A percentile compares a stretch with the other conserved stretches of the same genome.
These are phyloP conservation scores for Proisotoma minuta DNA, from an alignment of 2,888 invertebrate genomes.

Conservation along the genomic window DNA sequence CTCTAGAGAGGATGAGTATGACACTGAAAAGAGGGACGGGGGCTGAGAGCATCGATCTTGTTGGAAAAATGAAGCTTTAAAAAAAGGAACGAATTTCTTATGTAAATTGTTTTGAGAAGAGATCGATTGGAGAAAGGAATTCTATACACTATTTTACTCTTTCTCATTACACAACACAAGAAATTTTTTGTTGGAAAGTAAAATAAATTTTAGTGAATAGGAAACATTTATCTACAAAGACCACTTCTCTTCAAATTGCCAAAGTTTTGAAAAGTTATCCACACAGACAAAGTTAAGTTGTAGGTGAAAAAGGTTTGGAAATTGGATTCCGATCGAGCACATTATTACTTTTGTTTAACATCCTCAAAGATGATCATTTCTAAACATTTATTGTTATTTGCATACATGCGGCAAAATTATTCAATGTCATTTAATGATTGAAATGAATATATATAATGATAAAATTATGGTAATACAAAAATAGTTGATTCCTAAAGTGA, in stretches of 20 bases:
- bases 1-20: conserved; percentile 6
- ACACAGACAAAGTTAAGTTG: no score
- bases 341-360: background rate
- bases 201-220: conserved; percentile 1
- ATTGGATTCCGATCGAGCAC: background rate
- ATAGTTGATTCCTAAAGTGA: no score
- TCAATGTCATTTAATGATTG: no score
- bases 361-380: no score
- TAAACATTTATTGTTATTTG: no score
- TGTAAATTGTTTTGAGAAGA: conserved; percentile 47
- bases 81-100: conserved; percentile 46
- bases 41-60: conserved; percentile 32
- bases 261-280: no score
- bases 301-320: background rate
- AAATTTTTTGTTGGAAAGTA: background rate
- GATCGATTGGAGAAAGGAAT: conserved; percentile 45
- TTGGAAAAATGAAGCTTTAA: conserved; percentile 35
- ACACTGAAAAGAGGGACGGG: background rate
- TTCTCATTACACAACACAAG: conserved; percentile 11
- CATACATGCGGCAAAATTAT: no score
- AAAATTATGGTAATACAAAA: no score
- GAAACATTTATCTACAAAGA: background rate
- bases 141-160: conserved; percentile 27
- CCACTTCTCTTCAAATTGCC: no score
- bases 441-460: no score